These are phyloP conservation scores for Fregata magnificens DNA, from an alignment of 2,113 vertebrate genomes.

Conservation along the genomic window DNA sequence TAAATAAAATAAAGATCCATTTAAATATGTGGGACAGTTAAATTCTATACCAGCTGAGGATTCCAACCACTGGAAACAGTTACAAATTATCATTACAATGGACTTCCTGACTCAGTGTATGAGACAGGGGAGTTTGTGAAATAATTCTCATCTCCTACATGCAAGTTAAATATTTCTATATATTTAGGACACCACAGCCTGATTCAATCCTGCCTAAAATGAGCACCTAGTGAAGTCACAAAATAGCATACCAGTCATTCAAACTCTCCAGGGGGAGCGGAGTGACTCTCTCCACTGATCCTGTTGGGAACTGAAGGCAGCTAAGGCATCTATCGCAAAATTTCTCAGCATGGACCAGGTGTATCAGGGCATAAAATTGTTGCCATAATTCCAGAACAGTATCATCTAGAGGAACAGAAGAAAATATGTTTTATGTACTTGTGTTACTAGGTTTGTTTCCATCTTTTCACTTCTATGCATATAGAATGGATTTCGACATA, in stretches of 20 bases:
- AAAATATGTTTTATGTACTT: not conserved
- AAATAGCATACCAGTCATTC: not conserved
- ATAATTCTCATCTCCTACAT: not conserved
- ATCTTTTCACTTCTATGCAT: not conserved
- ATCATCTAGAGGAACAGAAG: not conserved
- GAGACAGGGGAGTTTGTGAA: not conserved
- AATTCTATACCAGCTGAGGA: not conserved
- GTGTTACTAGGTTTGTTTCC: not conserved
- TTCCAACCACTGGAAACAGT: not conserved
- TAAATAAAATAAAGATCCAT: not conserved
- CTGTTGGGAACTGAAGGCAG: not conserved
- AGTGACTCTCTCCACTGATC: fast-evolving
- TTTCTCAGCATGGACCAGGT: not conserved
- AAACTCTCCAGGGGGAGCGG: not conserved
- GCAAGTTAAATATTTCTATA: not conserved
- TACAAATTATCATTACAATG: not conserved
- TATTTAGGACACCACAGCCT: not conserved
- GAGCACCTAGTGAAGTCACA: not conserved
- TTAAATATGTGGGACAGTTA: not conserved
- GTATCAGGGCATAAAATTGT: not conserved
- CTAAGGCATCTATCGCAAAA: not conserved
- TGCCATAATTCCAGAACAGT: not conserved
- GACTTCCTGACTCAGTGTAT: not conserved
- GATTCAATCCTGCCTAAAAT: not conserved
- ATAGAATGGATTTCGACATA: not conserved